Conservation (phyloP, 2,113 vertebrate species). For the Casuarius casuarius region DNA sequence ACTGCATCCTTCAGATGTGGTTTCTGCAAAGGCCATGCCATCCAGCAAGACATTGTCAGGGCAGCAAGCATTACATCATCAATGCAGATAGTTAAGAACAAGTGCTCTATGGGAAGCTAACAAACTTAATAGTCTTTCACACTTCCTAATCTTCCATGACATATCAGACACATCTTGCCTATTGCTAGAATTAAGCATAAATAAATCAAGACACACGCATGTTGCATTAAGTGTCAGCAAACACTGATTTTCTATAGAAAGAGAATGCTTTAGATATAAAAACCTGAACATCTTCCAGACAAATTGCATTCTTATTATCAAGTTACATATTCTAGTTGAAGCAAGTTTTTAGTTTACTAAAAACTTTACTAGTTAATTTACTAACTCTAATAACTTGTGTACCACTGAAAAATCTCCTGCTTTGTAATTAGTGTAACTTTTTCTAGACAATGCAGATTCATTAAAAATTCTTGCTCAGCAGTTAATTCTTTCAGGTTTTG, state of each 20-base stretch:
- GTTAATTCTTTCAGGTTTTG: not conserved
- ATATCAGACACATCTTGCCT: not conserved
- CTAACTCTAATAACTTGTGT: not conserved
- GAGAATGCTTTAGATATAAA: not conserved
- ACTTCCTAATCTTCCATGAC: not conserved
- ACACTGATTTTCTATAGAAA: not conserved
- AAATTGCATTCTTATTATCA: not conserved
- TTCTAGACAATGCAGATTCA: not conserved
- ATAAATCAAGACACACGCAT: not conserved
- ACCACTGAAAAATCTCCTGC: not conserved
- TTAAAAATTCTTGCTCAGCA: not conserved
- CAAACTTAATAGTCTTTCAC: not conserved
- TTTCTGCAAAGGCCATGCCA: not conserved
- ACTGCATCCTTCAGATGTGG: not conserved
- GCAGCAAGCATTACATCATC: not conserved
- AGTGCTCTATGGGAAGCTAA: not conserved
- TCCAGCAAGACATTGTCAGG: not conserved
- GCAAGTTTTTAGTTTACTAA: not conserved
- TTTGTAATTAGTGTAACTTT: not conserved
- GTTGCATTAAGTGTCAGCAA: not conserved
- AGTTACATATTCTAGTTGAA: not conserved
- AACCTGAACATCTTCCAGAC: not conserved
- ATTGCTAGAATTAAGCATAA: not conserved
- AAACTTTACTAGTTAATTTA: constrained; percentile 2
- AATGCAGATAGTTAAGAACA: not conserved